Percentiles rank a stretch among this genome's conserved stretches.
phyloP scores from a whole-genome alignment of 2,888 invertebrate species.

The Gastrophysa polygoni region DNA sequence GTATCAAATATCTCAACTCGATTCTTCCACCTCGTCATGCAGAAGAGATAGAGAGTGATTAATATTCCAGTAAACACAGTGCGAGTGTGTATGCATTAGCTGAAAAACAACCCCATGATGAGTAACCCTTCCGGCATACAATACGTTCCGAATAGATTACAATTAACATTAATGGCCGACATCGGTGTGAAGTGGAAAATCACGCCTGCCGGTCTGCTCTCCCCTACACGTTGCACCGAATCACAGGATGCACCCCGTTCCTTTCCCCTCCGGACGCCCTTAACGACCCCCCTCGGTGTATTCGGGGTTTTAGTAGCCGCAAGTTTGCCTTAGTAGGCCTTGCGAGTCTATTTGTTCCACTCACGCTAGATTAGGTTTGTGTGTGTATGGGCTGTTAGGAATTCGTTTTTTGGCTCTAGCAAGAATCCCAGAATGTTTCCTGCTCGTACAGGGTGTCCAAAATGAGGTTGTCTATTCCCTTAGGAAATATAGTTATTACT shows the following conservation, averaged over 20 bases:
- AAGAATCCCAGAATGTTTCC: too few species aligned
- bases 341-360: not conserved
- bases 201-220: slow-evolving; percentile 38
- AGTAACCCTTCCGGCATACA: not conserved
- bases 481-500: too few species aligned
- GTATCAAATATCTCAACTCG: too few species aligned
- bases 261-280: slow-evolving; percentile 30
- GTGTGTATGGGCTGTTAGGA: not conserved
- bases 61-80: too few species aligned
- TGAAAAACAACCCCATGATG: too few species aligned
- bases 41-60: too few species aligned
- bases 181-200: slow-evolving; percentile 43
- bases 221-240: slow-evolving; percentile 33
- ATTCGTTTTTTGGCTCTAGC: too few species aligned
- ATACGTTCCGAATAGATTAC: not conserved
- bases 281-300: slow-evolving; percentile 20
- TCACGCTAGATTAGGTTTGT: not conserved
- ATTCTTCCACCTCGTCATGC: too few species aligned
- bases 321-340: not conserved
- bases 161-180: slow-evolving; percentile 1
- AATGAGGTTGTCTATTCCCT: too few species aligned
- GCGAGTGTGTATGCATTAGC: too few species aligned
- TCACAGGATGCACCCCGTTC: slow-evolving; percentile 28
- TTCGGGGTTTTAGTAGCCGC: not conserved
- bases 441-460: too few species aligned